These are phyloP conservation scores for Drosophila obscura DNA, from an alignment of 1,140 invertebrate genomes.

Conservation along the genomic window DNA sequence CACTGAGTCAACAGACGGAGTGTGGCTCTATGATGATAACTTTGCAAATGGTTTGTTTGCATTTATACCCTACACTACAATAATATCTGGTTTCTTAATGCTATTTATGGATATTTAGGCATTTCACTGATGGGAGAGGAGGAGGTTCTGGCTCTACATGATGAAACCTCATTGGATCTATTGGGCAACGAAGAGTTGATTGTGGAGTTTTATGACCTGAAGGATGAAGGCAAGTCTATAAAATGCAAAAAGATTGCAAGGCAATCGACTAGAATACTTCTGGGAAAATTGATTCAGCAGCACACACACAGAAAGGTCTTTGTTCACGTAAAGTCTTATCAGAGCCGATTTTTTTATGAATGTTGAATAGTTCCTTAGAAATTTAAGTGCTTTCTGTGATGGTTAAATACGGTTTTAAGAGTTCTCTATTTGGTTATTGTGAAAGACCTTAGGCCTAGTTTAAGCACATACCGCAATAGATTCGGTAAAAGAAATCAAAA, in stretches of 20 bases:
- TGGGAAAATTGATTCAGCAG: not conserved
- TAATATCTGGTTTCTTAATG: not conserved
- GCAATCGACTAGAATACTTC: not conserved
- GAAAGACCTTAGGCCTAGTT: no score
- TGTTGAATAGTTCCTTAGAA: no score
- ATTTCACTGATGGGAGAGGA: constrained; percentile 41
- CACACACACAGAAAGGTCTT: no score
- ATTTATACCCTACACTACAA: not conserved
- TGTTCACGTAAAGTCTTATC: no score
- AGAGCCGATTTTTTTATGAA: no score
- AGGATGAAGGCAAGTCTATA: constrained; percentile 63
- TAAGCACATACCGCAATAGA: no score
- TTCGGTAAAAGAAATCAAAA: no score
- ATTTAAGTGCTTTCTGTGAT: no score
- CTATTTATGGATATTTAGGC: constrained; percentile 21
- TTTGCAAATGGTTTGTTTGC: constrained; percentile 74
- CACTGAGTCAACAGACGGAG: constrained; percentile 43
- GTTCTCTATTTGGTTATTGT: no score
- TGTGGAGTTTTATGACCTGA: constrained; percentile 71
- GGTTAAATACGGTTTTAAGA: no score
- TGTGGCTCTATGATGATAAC: constrained; percentile 76
- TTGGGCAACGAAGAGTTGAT: constrained; percentile 67
- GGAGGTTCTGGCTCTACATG: constrained; percentile 26
- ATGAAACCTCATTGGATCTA: constrained; percentile 43
- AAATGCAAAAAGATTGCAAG: not conserved